A percentile compares a stretch with the other conserved stretches of the same genome.
Conservation (phyloP, 2,797 vertebrate genomes). For the Neostethus bicornis region DNA sequence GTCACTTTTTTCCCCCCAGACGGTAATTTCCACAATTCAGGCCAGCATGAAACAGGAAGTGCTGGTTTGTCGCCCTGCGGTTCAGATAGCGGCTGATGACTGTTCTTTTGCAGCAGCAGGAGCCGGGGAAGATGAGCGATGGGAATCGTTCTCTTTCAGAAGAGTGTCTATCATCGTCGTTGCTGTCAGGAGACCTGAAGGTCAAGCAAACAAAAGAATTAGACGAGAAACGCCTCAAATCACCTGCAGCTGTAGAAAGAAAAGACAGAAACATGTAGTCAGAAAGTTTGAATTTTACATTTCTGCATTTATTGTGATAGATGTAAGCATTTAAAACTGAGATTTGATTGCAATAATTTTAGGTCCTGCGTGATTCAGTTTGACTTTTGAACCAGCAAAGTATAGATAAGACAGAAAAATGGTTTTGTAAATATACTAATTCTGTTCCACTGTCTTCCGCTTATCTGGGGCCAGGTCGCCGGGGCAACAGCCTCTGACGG, state of each 20-base stretch:
- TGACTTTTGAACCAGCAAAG: too few relatives aligned
- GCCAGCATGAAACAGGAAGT: slow-evolving; percentile 29
- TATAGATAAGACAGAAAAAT: too few relatives aligned
- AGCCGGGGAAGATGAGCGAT: slow-evolving; percentile 70
- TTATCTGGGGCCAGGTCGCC: too few relatives aligned
- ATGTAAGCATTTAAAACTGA: too few relatives aligned
- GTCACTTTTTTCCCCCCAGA: not conserved
- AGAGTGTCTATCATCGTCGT: slow-evolving; percentile 75
- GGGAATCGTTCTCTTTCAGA: slow-evolving; percentile 71
- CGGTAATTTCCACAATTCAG: slow-evolving; percentile 25
- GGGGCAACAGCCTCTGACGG: too few relatives aligned
- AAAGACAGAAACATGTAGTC: not conserved
- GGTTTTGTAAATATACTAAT: too few relatives aligned
- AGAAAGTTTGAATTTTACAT: too few relatives aligned
- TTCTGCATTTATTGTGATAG: too few relatives aligned
- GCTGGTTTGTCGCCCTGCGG: not conserved
- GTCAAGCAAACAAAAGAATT: not conserved
- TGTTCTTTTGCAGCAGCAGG: slow-evolving; percentile 12
- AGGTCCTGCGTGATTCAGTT: too few relatives aligned
- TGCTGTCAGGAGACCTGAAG: slow-evolving; percentile 93
- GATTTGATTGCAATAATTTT: too few relatives aligned
- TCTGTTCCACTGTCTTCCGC: too few relatives aligned
- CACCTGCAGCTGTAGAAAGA: not conserved
- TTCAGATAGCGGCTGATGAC: slow-evolving; percentile 52
- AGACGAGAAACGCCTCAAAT: not conserved